Base-by-base conservation (phyloP, 2,888 invertebrate species). In the Eretmocerus hayati region DNA sequence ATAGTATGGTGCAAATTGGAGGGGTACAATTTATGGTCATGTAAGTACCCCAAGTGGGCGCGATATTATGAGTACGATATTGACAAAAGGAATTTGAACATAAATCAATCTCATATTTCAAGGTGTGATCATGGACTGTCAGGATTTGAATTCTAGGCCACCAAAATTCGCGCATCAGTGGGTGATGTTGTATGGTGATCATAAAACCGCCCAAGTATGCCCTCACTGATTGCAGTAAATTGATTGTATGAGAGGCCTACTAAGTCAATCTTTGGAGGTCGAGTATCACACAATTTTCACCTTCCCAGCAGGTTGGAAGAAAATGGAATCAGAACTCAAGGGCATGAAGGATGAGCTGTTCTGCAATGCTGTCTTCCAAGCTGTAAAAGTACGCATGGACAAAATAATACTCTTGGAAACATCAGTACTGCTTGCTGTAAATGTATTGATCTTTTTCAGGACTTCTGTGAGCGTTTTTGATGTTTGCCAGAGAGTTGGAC, bases 171-270 rank as follows among this genome's bases (percentile, higher is more conserved):
- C 63, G 33, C 63, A 63, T 50, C 68, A 68, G 15, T 69, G 69
- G 69, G 65, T 69, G 8, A 61, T 69, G 56, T 68, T 68, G 67
- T 69, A 69, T 50, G 69, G 68, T 2, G 69, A 69, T 54, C 62
- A 61, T 32, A 58, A 59, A 26, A 52, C 68, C 48, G 68, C 69
- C 2, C 59, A 69, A 61, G 67, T 69, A 55, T 57, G 22, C 39
- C 45, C n/a, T n/a, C n/a, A n/a, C n/a, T n/a, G n/a, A n/a, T n/a
- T n/a, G n/a, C n/a, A n/a, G n/a, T n/a, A n/a, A n/a, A n/a, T n/a
- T n/a, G n/a, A n/a, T n/a, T n/a, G n/a, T n/a, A n/a, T n/a, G n/a
- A n/a, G n/a, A n/a, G n/a, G n/a, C n/a, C n/a, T 26, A 9, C 11
- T 26, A 11, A 26, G n/a, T n/a, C n/a, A n/a, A n/a, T 26, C 18